Percentiles rank a stretch among this genome's conserved stretches.
phyloP scores from a whole-genome alignment of 1,140 invertebrate genomes.

The Venturia canescens region DNA sequence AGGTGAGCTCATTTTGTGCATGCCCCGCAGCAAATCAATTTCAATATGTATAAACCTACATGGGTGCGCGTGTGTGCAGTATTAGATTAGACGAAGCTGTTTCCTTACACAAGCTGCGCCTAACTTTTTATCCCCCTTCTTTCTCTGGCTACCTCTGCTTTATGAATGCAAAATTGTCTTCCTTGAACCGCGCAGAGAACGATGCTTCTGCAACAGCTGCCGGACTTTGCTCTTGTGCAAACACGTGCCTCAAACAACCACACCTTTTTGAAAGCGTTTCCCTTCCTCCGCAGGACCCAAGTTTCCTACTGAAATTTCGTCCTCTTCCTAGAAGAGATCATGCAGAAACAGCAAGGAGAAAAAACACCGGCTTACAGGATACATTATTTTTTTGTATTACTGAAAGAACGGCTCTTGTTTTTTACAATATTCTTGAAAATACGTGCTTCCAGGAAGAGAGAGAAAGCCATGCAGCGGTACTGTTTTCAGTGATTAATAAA shows the following conservation, averaged over 20 bases:
- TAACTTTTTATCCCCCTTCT: constrained; percentile 42
- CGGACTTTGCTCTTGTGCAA: background rate
- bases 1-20: too few species aligned
- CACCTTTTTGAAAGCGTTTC: background rate
- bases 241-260: background rate
- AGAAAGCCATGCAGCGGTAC: too few species aligned
- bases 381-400: too few species aligned
- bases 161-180: background rate
- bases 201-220: background rate
- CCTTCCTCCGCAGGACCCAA: background rate
- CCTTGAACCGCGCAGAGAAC: background rate
- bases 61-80: constrained; percentile 1
- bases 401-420: too few species aligned
- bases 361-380: too few species aligned
- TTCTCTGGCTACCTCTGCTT: constrained; percentile 33
- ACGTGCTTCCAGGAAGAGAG: too few species aligned
- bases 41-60: background rate
- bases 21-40: too few species aligned
- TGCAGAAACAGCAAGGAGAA: too few species aligned
- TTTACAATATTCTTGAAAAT: too few species aligned
- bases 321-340: too few species aligned
- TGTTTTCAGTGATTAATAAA: too few species aligned
- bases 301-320: too few species aligned
- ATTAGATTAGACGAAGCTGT: constrained; percentile 45
- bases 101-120: constrained; percentile 41